Evolutionary conservation across 64 coral and sea anemone genomes (phyloP), one percentile per base, ranked within the genome.

Genomic region (Pachyseris speciosa): DNA sequence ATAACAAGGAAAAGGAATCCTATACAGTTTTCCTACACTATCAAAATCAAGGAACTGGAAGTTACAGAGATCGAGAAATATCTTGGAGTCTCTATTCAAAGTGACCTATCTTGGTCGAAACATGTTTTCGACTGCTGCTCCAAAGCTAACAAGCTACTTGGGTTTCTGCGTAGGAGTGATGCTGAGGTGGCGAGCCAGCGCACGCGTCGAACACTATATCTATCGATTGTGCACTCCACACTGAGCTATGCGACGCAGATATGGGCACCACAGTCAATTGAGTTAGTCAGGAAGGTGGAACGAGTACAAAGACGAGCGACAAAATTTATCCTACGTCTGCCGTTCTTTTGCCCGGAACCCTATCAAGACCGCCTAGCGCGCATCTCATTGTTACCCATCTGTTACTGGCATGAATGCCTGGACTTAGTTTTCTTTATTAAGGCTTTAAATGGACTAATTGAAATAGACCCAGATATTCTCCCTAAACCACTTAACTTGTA

Each of bases 21-120:
- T 1, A 37, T 83, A 30, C 22, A 50, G 15, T 83, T 27, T 5
- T 1, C 43, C 22, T 91, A 41, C 65, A 9, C 53, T 1, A 39
- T 91, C 13, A 91, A 73, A 1, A 30, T 24, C 48, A 47, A 90
- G 60, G 19, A 37, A 11, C n/a, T 91, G 12, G 1, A 72, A 70
- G 65, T 26, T 60, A 52, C 67, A 2, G 0, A 75, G 2, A 32
- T 4, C 13, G 89, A 91, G 53, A 84, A 69, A 20, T 77, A 64
- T 33, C 89, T 91, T 53, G 89, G 89, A 22, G 66, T 83, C 12
- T 83, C 13, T 17, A 48, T 91, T 3, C 43, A 45, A 27, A 81
- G 19, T 12, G 64, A 83, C 30, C 37, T 83, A 20, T 60, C 73
- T 10, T 90, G 88, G 88, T 31, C 37, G 0, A 33, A 40, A 44